Evolutionary conservation across 2,113 vertebrate species (phyloP), one percentile per base, ranked within the genome.

Genomic region (Pheucticus melanocephalus): DNA sequence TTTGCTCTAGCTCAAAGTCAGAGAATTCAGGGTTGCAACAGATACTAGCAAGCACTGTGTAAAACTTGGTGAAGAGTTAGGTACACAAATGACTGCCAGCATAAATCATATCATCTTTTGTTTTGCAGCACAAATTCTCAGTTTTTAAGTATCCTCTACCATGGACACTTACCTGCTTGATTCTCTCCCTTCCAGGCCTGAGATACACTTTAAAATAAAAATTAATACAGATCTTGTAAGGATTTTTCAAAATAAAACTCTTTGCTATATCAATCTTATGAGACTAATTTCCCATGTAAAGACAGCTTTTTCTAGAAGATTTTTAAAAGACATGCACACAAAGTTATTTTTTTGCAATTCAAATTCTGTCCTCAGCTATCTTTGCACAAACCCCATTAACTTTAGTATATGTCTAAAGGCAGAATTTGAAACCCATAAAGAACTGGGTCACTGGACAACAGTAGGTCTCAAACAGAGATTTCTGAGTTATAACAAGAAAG

Each of bases 361-460:
- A 31, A 80, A 78, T 35, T 39, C 91, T 71, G 44, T 44, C 42
- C 79, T 91, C 70, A 21, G 75, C 39, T 66, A 73, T 50, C 54
- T 88, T 9, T 71, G 50, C 53, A 90, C 47, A 95, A 93, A 95
- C 54, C 48, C 89, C 82, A 93, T 96, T 95, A 90, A 81, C 77
- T 95, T 71, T 1, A 75, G 73, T 20, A 21, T 31, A 71, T 45
- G 70, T 94, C 92, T 80, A 59, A 87, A 90, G 89, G 93, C 82
- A 80, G 68, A 72, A 70, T 88, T 68, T 59, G 75, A 91, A 97
- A 92, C 69, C 64, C 39, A 35, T 47, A 9, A 90, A 88, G 88
- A 95, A 96, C 77, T 90, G 79, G 93, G 83, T 94, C 81, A 92
- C 76, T 80, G 91, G 90, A 92, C 95, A 95, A 94, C 63, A 59